These are phyloP conservation scores for Peromyscus attwateri DNA, from an alignment of 2,797 vertebrate species.

Conservation along the genomic window DNA sequence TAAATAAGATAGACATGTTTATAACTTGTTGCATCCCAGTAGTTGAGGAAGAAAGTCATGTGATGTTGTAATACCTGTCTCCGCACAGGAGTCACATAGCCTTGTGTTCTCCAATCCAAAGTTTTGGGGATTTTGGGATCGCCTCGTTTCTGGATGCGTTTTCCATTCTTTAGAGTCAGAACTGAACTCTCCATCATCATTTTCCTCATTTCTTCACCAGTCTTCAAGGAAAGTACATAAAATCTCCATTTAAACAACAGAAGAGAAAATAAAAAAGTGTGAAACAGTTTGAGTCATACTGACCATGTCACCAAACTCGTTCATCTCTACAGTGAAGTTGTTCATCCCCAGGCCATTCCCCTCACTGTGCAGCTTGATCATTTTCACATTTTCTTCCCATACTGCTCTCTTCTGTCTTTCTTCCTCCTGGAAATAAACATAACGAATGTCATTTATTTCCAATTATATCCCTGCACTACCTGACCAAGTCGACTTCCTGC, in stretches of 20 bases:
- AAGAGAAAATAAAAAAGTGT: neutral
- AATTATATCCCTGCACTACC: neutral
- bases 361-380: slow-evolving; percentile 94
- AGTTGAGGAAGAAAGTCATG: neutral
- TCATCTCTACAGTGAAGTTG: slow-evolving; percentile 93
- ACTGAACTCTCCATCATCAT: slow-evolving; percentile 92
- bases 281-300: slow-evolving; percentile 17
- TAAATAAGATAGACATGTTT: neutral
- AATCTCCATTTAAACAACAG: neutral
- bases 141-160: slow-evolving; percentile 91
- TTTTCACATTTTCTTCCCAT: slow-evolving; percentile 96
- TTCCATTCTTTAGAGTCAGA: slow-evolving; percentile 82
- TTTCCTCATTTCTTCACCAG: slow-evolving; percentile 94
- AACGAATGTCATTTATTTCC: neutral
- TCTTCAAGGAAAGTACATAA: slow-evolving; percentile 86
- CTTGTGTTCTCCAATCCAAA: slow-evolving; percentile 94
- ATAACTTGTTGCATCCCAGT: fast-evolving
- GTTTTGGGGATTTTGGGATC: slow-evolving; percentile 87
- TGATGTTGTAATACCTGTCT: slow-evolving; percentile 90
- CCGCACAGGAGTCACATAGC: slow-evolving; percentile 95
- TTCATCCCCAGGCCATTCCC: slow-evolving; percentile 93
- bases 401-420: slow-evolving; percentile 93
- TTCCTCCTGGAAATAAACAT: slow-evolving; percentile 89
- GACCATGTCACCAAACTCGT: slow-evolving; percentile 97
- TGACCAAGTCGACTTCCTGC: neutral